Percentiles rank a stretch among this genome's conserved stretches.
Conservation (phyloP, 2,888 invertebrate genomes). For the Agriopis marginaria region DNA sequence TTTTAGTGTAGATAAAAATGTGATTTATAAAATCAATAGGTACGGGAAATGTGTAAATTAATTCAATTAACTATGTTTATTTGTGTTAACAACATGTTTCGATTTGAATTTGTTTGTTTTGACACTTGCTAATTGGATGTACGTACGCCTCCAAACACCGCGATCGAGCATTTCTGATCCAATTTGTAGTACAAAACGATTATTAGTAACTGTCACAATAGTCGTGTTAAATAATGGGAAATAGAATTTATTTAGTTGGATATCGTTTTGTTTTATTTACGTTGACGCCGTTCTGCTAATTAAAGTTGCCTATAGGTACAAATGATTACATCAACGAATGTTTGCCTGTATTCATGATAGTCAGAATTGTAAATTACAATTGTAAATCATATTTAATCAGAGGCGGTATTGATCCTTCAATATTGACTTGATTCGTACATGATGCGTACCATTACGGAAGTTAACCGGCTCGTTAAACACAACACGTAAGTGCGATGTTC, state of each 20-base stretch:
- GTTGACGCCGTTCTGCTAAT: constrained; percentile 34
- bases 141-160: constrained; percentile 34
- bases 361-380: constrained; percentile 36
- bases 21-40: constrained; percentile 22
- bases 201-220: constrained; percentile 65
- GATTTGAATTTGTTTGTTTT: constrained; percentile 41
- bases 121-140: constrained; percentile 41
- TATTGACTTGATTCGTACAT: constrained; percentile 39
- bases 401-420: constrained; percentile 25
- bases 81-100: constrained; percentile 28
- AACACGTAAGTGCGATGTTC: constrained; percentile 47
- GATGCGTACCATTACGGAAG: constrained; percentile 41
- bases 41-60: constrained; percentile 15
- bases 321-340: constrained; percentile 1
- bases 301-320: background rate
- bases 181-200: constrained; percentile 67
- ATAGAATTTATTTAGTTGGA: constrained; percentile 72
- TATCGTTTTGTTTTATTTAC: constrained; percentile 63
- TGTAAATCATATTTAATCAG: constrained; percentile 26
- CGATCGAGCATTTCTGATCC: constrained; percentile 53
- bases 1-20: constrained; percentile 7
- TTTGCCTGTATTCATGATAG: constrained; percentile 20
- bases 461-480: constrained; percentile 43
- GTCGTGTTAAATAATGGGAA: constrained; percentile 65
- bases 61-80: constrained; percentile 23